Conservation (phyloP, 1,140 invertebrate species). For the Acromyrmex echinatior region DNA sequence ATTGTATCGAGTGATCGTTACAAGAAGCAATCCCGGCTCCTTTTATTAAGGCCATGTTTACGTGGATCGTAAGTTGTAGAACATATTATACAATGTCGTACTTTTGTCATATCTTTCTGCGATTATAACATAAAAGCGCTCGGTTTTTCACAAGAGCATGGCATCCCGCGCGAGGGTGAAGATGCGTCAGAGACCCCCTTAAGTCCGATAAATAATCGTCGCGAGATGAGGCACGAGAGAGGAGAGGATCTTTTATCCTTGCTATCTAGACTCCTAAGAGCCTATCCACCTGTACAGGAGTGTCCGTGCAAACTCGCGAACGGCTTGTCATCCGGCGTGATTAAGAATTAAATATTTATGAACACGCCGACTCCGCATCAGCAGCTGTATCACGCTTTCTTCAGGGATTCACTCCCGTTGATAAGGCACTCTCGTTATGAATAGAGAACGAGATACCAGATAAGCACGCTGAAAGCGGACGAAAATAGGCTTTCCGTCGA, state of each 20-base stretch:
- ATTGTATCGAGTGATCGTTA: neutral
- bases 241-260: neutral
- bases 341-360: slow-evolving; percentile 79
- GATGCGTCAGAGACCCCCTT: neutral
- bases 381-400: slow-evolving; percentile 38
- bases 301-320: neutral
- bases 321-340: slow-evolving; percentile 62
- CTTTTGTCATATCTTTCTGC: neutral
- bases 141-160: neutral
- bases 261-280: neutral
- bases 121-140: slow-evolving; percentile 28
- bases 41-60: neutral
- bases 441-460: slow-evolving; percentile 52
- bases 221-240: neutral
- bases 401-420: slow-evolving; percentile 44
- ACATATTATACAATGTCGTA: neutral
- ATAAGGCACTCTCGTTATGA: slow-evolving; percentile 49
- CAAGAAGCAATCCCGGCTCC: neutral
- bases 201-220: slow-evolving; percentile 46
- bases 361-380: neutral
- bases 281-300: slow-evolving; percentile 4
- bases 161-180: neutral
- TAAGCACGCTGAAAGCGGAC: slow-evolving; percentile 59
- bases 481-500: slow-evolving; percentile 60
- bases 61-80: neutral